Evolutionary conservation across 2,113 vertebrate genomes (phyloP).

Genomic region (Xiphophorus hellerii): DNA sequence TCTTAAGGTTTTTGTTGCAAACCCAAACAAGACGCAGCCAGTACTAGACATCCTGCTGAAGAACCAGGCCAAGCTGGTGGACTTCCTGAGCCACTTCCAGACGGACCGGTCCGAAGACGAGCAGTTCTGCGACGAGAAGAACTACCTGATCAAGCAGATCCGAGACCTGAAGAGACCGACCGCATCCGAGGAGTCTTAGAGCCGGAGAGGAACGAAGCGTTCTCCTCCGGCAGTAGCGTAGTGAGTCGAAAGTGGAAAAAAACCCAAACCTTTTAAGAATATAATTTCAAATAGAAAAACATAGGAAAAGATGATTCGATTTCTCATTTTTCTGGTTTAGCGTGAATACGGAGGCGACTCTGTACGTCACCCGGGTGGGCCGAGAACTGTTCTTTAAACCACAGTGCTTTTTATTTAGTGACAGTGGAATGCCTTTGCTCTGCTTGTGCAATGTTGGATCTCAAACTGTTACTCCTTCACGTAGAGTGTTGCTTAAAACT

Average conservation of each 20-base stretch:
- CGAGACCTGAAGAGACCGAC: constrained; percentile 91
- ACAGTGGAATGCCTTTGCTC: constrained; percentile 47
- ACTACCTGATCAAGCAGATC: constrained; percentile 98
- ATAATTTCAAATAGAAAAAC: constrained; percentile 55
- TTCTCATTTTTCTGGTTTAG: constrained; percentile 49
- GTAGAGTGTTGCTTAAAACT: constrained; percentile 29
- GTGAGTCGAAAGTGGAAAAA: constrained; percentile 28
- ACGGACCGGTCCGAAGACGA: constrained; percentile 94
- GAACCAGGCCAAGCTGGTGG: constrained; percentile 96
- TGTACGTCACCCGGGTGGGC: constrained; percentile 57
- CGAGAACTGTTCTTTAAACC: constrained; percentile 72
- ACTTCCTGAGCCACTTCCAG: constrained; percentile 97
- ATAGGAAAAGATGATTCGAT: constrained; percentile 60
- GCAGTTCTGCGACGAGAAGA: constrained; percentile 97
- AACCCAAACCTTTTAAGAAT: constrained; percentile 41
- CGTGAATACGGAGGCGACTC: constrained; percentile 51
- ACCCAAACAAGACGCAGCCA: constrained; percentile 96
- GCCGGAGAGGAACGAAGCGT: background rate
- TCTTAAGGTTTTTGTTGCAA: constrained; percentile 94
- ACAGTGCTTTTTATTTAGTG: constrained; percentile 61
- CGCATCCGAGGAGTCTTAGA: constrained; percentile 74
- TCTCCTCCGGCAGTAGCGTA: constrained; percentile 36
- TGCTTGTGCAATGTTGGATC: constrained; percentile 51
- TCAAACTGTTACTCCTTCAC: constrained; percentile 61
- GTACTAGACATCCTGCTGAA: constrained; percentile 97